phyloP scores from a whole-genome alignment of 1,140 invertebrate species.

The Aphaenogaster rudis region DNA sequence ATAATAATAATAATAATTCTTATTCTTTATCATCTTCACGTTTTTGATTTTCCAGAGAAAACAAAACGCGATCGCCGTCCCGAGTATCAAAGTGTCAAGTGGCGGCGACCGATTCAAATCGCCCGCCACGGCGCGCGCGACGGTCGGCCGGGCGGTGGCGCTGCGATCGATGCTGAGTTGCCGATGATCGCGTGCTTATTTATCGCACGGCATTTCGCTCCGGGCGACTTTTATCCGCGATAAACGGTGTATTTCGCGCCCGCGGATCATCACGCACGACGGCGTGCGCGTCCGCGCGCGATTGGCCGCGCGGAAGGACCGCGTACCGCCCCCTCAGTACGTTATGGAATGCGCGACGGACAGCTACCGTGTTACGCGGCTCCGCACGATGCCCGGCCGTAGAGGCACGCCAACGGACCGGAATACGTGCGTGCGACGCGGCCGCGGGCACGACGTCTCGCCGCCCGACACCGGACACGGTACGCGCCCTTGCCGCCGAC shows the following conservation, averaged over 20 bases:
- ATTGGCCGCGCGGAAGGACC: conserved; percentile 76
- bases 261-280: conserved; percentile 76
- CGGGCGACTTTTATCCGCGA: conserved; percentile 77
- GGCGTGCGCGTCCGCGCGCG: conserved; percentile 64
- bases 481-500: conserved; percentile 24
- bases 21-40: too few species aligned
- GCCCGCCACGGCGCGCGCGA: background rate
- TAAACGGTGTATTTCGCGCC: conserved; percentile 61
- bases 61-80: background rate
- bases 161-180: conserved; percentile 81
- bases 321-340: conserved; percentile 78
- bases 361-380: conserved; percentile 87
- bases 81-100: too few species aligned
- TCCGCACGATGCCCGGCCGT: conserved; percentile 84
- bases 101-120: background rate
- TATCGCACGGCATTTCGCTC: conserved; percentile 76
- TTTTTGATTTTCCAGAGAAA: background rate
- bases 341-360: conserved; percentile 86
- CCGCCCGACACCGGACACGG: conserved; percentile 71
- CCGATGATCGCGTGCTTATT: conserved; percentile 81
- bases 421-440: conserved; percentile 63
- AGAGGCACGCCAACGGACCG: conserved; percentile 73
- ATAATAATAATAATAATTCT: too few species aligned
- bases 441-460: conserved; percentile 68
- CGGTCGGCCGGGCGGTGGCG: conserved; percentile 53